These are phyloP conservation scores for Archocentrus centrarchus DNA, from an alignment of 2,113 vertebrate species.

Conservation along the genomic window DNA sequence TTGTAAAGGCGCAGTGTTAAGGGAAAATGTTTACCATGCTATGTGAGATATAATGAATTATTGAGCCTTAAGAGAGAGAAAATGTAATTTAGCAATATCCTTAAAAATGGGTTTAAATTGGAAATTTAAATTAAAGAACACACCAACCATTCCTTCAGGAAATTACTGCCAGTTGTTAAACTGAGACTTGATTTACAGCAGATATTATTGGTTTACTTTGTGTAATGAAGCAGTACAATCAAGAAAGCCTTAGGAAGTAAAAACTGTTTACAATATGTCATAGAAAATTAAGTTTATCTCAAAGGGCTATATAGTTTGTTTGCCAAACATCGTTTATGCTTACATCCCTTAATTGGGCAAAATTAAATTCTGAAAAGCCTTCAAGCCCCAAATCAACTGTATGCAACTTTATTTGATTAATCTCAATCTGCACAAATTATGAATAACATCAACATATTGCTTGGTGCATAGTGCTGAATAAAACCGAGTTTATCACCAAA, in stretches of 20 bases:
- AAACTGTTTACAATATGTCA: background rate
- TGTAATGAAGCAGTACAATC: background rate
- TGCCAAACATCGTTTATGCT: slow-evolving; percentile 3
- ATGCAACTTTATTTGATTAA: background rate
- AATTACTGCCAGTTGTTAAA: slow-evolving; percentile 16
- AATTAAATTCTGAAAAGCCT: background rate
- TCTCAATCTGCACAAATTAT: background rate
- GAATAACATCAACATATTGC: background rate
- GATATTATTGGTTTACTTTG: slow-evolving; percentile 12
- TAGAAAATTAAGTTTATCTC: slow-evolving; percentile 4
- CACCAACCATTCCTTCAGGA: background rate
- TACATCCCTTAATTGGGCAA: background rate
- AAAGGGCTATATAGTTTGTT: background rate
- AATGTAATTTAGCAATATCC: background rate
- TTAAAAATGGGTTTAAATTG: background rate
- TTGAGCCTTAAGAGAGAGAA: background rate
- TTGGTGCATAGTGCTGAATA: background rate
- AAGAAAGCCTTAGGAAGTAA: background rate
- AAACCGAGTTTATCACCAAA: background rate
- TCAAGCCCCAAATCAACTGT: background rate
- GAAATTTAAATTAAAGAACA: background rate
- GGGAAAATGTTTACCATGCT: background rate
- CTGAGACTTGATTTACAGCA: background rate
- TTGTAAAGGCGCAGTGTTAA: background rate
- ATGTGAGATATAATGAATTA: background rate